Percentiles rank a stretch among this genome's conserved stretches.
phyloP scores from a whole-genome alignment of 1,140 invertebrate genomes.

The Yoshiicerus persimilis region DNA sequence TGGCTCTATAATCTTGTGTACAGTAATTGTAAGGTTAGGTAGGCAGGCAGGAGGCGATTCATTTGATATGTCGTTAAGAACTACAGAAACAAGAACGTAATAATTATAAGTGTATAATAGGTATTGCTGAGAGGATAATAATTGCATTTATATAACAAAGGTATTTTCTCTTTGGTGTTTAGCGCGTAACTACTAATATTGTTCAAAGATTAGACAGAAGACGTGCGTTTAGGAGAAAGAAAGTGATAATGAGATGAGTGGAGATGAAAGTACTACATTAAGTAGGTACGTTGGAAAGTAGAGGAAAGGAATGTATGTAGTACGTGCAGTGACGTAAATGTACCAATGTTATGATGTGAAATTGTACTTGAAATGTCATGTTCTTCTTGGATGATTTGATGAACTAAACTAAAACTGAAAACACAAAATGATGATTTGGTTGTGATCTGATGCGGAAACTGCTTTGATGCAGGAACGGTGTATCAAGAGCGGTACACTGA shows the following conservation, averaged over 20 bases:
- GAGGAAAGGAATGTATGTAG: background rate
- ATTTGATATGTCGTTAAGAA: background rate
- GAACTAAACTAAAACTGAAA: slow-evolving; percentile 7
- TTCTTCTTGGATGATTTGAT: slow-evolving; percentile 15
- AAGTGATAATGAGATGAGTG: background rate
- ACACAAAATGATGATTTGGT: slow-evolving; percentile 12
- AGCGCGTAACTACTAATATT: too few relatives aligned
- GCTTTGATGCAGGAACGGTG: slow-evolving; percentile 69
- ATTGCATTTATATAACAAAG: too few relatives aligned
- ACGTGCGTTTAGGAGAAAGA: background rate
- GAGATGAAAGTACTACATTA: background rate
- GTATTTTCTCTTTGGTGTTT: too few relatives aligned
- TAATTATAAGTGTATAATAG: too few relatives aligned
- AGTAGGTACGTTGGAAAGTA: background rate
- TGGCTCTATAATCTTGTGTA: background rate
- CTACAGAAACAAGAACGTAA: background rate
- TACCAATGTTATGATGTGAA: background rate
- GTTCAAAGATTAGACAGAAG: background rate
- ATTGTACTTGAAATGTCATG: background rate
- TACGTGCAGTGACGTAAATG: background rate
- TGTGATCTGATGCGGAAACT: slow-evolving; percentile 25
- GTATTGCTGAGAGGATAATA: too few relatives aligned
- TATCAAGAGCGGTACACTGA: slow-evolving; percentile 85
- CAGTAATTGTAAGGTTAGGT: background rate
- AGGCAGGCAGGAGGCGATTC: background rate